phyloP scores from a whole-genome alignment of 1,140 invertebrate species.

The Cardiocondyla obscurior region DNA sequence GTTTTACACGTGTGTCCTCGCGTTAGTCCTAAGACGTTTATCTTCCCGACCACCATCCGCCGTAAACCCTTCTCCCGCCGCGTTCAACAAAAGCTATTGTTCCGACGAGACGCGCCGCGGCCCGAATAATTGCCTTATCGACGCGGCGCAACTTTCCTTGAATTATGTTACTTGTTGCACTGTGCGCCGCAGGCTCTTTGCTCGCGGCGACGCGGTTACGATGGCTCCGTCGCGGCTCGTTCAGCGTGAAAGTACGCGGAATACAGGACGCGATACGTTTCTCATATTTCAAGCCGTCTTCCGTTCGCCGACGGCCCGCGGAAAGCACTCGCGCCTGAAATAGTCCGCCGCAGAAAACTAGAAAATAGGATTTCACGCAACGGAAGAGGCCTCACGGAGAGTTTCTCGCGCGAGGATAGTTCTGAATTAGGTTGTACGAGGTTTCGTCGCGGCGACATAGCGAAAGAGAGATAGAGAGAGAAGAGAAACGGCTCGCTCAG shows the following conservation, averaged over 20 bases:
- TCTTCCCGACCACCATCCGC: constrained; percentile 33
- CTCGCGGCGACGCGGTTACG: constrained; percentile 30
- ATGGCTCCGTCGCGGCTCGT: constrained; percentile 37
- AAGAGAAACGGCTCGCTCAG: not conserved
- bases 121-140: constrained; percentile 72
- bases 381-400: not conserved
- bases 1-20: constrained; percentile 46
- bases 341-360: constrained; percentile 17
- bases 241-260: constrained; percentile 54
- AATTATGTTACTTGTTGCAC: constrained; percentile 72
- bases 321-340: constrained; percentile 28
- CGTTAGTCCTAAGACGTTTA: constrained; percentile 59
- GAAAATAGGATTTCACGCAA: constrained; percentile 56
- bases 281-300: constrained; percentile 61
- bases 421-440: constrained; percentile 29
- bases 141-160: constrained; percentile 69
- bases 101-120: constrained; percentile 54
- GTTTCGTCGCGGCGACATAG: not conserved
- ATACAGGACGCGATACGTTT: constrained; percentile 62
- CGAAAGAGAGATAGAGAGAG: not conserved
- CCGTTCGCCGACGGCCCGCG: not conserved
- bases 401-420: constrained; percentile 17
- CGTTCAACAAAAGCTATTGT: constrained; percentile 70
- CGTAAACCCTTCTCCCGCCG: constrained; percentile 57
- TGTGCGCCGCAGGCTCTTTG: constrained; percentile 22